These are phyloP conservation scores for Pyrrhia umbra DNA, from an alignment of 2,888 invertebrate genomes.

Conservation along the genomic window DNA sequence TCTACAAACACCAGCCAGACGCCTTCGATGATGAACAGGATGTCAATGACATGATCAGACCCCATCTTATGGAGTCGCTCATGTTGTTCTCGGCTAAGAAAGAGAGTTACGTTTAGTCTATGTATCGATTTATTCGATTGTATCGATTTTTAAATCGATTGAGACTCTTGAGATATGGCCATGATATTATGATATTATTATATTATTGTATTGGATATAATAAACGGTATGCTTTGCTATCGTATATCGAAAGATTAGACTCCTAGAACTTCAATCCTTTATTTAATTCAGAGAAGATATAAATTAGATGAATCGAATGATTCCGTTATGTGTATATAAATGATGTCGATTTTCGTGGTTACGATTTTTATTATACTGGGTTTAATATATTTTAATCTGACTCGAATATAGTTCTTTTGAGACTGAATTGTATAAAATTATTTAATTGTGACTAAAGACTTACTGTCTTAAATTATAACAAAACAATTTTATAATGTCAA, in stretches of 20 bases:
- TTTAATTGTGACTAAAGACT: slow-evolving; percentile 13
- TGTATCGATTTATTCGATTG: not conserved
- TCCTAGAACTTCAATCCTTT: no score
- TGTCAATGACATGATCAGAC: slow-evolving; percentile 93
- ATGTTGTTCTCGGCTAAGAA: slow-evolving; percentile 94
- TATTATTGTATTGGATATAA: not conserved
- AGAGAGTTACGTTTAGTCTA: slow-evolving; percentile 91
- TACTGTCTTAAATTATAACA: slow-evolving; percentile 1
- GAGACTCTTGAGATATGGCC: not conserved
- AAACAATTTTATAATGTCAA: not conserved
- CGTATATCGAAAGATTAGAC: no score
- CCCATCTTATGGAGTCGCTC: slow-evolving; percentile 94
- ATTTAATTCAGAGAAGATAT: no score
- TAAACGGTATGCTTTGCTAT: not conserved
- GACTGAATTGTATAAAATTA: slow-evolving; percentile 53
- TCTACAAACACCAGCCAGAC: slow-evolving; percentile 85
- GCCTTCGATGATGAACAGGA: slow-evolving; percentile 88
- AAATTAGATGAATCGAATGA: not conserved
- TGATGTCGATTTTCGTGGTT: slow-evolving; percentile 14
- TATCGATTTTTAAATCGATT: not conserved
- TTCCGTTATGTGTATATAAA: not conserved
- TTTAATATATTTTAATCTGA: slow-evolving; percentile 8
- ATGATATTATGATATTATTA: no score
- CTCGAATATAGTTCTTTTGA: slow-evolving; percentile 55
- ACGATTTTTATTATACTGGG: slow-evolving; percentile 14